Evolutionary conservation across 2,113 vertebrate genomes (phyloP).

Genomic region (Crypturellus undulatus): DNA sequence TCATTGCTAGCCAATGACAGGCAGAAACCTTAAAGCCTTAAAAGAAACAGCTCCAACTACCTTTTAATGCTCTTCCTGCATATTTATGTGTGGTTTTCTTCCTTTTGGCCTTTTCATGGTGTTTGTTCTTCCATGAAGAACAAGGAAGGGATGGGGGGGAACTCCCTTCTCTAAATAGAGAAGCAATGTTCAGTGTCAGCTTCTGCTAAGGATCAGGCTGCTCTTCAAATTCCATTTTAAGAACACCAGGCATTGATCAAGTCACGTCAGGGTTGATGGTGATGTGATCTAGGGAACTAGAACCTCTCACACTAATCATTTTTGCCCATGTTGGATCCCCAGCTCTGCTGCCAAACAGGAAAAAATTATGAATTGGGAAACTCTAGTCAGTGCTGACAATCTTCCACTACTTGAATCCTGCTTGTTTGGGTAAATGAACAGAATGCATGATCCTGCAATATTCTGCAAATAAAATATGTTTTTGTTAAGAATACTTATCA

Average conservation of each 20-base stretch:
- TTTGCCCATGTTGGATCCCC: not conserved
- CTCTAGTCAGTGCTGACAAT: not conserved
- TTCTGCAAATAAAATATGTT: not conserved
- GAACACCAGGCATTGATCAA: not conserved
- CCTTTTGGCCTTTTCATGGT: not conserved
- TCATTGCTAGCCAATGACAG: not conserved
- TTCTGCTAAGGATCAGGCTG: not conserved
- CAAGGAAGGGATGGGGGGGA: not conserved
- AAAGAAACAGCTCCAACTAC: not conserved
- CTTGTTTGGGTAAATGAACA: not conserved
- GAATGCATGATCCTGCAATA: not conserved
- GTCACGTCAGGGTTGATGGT: not conserved
- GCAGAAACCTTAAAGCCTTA: not conserved
- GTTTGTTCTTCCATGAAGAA: not conserved
- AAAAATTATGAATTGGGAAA: not conserved
- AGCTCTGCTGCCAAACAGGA: not conserved
- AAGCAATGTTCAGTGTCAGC: not conserved
- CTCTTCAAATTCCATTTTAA: not conserved
- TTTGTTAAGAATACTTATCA: not conserved
- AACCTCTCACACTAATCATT: not conserved
- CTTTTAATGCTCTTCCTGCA: not conserved
- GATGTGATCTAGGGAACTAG: not conserved
- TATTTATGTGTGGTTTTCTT: not conserved
- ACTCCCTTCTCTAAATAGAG: not conserved
- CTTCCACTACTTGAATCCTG: not conserved